Evolutionary conservation across 2,888 invertebrate species (phyloP), one percentile per base, ranked within the genome.

Genomic region (Watsonalla binaria): DNA sequence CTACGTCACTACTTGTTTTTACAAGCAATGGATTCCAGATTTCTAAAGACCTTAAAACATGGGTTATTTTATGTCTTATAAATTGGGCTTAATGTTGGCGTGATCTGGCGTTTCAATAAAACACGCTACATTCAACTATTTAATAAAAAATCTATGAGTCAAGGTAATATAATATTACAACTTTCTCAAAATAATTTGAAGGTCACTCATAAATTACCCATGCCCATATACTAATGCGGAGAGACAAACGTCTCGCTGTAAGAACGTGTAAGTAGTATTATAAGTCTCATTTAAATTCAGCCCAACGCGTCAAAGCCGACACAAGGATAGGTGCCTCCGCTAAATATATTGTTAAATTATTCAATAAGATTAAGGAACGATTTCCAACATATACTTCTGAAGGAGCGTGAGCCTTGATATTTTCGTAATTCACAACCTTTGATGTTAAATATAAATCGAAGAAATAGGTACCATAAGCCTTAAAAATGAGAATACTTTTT

Each of bases 291-390:
- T 76, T 69, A 70, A 66, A 77, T 76, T 77, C 75, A 68, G 61
- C 63, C 54, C 64, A 59, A 57, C 60, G 59, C 56, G 59, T 65
- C 59, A 61, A 62, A 65, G 61, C 61, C 62, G 67, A 68, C 62
- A 63, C 59, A 63, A 62, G 53, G 57, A 59, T 63, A 60, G 61
- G 56, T 63, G 58, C 58, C 56, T 60, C 68, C 63, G 65, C 66
- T 62, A 59, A 59, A 74, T 68, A 77, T 74, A 74, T 76, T 64
- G 66, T 64, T 68, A 72, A 74, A 76, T 74, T 76, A 76, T 77
- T 74, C 79, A 75, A 72, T 70, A 64, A 67, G 70, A 76, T 77
- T 71, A 74, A 56, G 54, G 68, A 71, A 66, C 66, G 62, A 70
- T 74, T 72, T 67, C 59, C 55, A 54, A 53, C 61, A 66, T 54